A percentile compares a stretch with the other conserved stretches of the same genome.
Evolutionary conservation across 2,888 invertebrate genomes (phyloP).

Genomic region (Lasioglossum villosulum): DNA sequence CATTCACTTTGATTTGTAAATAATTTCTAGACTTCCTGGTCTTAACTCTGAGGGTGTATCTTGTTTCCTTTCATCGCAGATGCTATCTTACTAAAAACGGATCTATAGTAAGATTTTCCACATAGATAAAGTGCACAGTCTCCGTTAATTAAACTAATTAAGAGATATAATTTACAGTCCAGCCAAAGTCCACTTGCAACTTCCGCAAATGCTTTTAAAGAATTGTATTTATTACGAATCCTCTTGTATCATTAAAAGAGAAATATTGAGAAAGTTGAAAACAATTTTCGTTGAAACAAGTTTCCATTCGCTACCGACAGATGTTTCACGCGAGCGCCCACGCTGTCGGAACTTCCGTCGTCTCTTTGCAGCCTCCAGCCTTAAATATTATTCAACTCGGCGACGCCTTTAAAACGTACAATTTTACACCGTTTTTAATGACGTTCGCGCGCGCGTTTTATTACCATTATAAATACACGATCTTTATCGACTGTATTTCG

Average conservation of each 20-base stretch:
- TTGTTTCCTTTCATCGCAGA: neutral
- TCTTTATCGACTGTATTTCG: slow-evolving; percentile 34
- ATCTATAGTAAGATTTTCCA: neutral
- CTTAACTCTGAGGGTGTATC: neutral
- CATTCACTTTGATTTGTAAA: neutral
- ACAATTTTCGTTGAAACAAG: neutral
- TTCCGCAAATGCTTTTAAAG: too few species aligned
- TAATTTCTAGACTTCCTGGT: neutral
- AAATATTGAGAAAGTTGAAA: neutral
- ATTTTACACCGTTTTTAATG: slow-evolving; percentile 42
- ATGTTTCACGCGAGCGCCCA: neutral
- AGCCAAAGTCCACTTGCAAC: neutral
- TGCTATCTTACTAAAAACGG: neutral
- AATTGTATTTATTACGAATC: neutral
- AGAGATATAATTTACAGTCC: neutral
- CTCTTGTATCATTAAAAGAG: neutral
- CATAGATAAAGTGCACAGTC: neutral
- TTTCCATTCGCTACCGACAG: neutral
- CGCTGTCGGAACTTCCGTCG: slow-evolving; percentile 21
- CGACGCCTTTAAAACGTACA: neutral
- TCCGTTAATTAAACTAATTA: neutral
- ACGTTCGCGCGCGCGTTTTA: slow-evolving; percentile 10
- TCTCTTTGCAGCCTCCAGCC: neutral
- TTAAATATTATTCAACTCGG: slow-evolving; percentile 1
- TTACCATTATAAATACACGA: slow-evolving; percentile 11